Evolutionary conservation across 2,888 invertebrate species (phyloP).

Genomic region (Thereva unica): DNA sequence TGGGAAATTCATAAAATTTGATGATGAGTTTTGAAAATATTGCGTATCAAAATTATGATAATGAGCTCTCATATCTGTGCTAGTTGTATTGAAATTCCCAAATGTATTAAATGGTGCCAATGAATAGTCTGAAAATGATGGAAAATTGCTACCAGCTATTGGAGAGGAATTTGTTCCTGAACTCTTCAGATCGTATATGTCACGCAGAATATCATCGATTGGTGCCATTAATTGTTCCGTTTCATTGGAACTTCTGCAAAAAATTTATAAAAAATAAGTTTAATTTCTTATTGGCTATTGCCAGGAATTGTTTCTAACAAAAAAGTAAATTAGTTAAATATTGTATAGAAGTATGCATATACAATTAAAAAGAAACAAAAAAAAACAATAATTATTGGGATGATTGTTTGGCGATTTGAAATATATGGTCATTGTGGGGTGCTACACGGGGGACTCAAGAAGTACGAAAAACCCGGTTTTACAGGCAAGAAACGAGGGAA

Average conservation of each 20-base stretch:
- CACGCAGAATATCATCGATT: conserved; percentile 9
- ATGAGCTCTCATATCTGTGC: background rate
- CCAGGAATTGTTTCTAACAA: no score
- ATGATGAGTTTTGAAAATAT: background rate
- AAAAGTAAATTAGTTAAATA: no score
- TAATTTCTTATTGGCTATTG: no score
- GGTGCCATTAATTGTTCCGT: conserved; percentile 13
- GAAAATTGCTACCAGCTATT: background rate
- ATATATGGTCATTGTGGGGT: no score
- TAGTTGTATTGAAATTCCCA: background rate
- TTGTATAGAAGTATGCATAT: no score
- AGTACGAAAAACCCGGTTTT: no score
- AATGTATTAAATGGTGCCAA: background rate
- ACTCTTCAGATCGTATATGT: conserved; percentile 5
- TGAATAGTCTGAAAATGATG: background rate
- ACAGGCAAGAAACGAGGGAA: no score
- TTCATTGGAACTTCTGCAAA: conserved; percentile 4
- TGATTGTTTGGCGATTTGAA: no score
- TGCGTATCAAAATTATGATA: conserved; percentile 1
- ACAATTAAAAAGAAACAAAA: no score
- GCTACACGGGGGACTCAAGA: no score
- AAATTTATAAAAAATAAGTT: background rate
- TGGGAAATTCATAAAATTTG: background rate
- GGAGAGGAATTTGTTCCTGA: background rate
- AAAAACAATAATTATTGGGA: no score